These are phyloP conservation scores for Ambastaia sidthimunki DNA, from an alignment of 2,797 vertebrate genomes.

Conservation along the genomic window DNA sequence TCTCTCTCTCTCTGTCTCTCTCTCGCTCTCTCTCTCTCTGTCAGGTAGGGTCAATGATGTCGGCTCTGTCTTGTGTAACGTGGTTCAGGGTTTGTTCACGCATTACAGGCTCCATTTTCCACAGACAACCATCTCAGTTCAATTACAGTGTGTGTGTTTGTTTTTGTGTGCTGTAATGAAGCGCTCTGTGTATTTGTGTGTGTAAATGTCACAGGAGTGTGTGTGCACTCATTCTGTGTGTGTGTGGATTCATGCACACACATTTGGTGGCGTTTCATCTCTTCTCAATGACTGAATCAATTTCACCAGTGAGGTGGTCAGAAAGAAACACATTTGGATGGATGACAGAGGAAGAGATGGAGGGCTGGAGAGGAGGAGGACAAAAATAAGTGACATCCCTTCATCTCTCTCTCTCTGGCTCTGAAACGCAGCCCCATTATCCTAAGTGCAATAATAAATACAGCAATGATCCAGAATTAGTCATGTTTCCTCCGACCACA, in stretches of 20 bases:
- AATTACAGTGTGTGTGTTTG: conserved; percentile 37
- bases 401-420: conserved; percentile 48
- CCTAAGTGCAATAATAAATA: conserved; percentile 75
- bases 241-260: conserved; percentile 34
- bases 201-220: conserved; percentile 8
- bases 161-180: conserved; percentile 16
- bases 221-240: conserved; percentile 12
- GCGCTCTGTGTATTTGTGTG: conserved; percentile 26
- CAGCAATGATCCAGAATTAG: conserved; percentile 65
- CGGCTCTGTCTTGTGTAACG: conserved; percentile 25
- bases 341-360: conserved; percentile 8
- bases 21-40: conserved; percentile 53
- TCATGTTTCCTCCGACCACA: conserved; percentile 47
- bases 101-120: conserved; percentile 64
- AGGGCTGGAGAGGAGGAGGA: conserved; percentile 18
- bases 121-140: conserved; percentile 51
- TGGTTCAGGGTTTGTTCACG: conserved; percentile 14
- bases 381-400: conserved; percentile 49
- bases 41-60: conserved; percentile 43
- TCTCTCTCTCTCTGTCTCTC: conserved; percentile 29
- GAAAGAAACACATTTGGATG: conserved; percentile 18
- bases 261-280: conserved; percentile 48
- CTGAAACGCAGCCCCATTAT: conserved; percentile 64
- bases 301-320: conserved; percentile 35
- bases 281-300: conserved; percentile 61